Percentiles rank a stretch among this genome's conserved stretches.
These are phyloP conservation scores for Torymus aiolomorphi DNA, from an alignment of 2,888 invertebrate species.

Conservation along the genomic window DNA sequence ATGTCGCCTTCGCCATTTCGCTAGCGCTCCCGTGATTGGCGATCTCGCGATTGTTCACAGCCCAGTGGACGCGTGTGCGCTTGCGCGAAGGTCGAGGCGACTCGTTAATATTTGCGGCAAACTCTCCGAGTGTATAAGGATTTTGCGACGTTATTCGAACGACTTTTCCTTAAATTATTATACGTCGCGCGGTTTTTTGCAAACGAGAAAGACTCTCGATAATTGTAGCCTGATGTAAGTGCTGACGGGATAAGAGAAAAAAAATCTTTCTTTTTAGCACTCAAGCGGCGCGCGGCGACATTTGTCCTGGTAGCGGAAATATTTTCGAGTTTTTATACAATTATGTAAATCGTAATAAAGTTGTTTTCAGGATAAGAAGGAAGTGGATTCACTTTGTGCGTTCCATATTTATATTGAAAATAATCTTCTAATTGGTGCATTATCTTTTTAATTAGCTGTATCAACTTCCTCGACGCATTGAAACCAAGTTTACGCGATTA, in stretches of 20 bases:
- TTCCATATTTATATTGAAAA: too few relatives aligned
- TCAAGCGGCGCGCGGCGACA: neutral
- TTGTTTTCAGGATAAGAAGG: neutral
- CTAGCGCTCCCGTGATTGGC: slow-evolving; percentile 18
- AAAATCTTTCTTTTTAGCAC: slow-evolving; percentile 1
- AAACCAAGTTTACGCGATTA: too few relatives aligned
- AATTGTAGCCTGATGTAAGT: neutral
- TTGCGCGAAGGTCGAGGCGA: slow-evolving; percentile 25
- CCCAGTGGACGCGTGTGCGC: slow-evolving; percentile 3
- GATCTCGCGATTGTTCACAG: slow-evolving; percentile 38
- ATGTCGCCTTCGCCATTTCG: slow-evolving; percentile 25
- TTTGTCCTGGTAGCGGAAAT: too few relatives aligned
- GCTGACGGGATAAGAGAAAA: neutral
- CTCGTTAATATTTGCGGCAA: slow-evolving; percentile 3
- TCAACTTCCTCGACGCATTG: too few relatives aligned
- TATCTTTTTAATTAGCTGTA: too few relatives aligned
- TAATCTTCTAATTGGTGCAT: too few relatives aligned
- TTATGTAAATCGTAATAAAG: neutral
- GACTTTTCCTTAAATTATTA: slow-evolving; percentile 3
- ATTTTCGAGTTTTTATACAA: too few relatives aligned
- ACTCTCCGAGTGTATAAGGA: neutral
- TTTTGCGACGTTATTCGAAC: slow-evolving; percentile 1
- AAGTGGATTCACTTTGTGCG: too few relatives aligned
- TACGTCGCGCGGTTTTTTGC: neutral
- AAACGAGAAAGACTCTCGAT: neutral